Evolutionary conservation across 2,113 vertebrate genomes (phyloP), one percentile per base, ranked within the genome.

Genomic region (Tachysurus fulvidraco): DNA sequence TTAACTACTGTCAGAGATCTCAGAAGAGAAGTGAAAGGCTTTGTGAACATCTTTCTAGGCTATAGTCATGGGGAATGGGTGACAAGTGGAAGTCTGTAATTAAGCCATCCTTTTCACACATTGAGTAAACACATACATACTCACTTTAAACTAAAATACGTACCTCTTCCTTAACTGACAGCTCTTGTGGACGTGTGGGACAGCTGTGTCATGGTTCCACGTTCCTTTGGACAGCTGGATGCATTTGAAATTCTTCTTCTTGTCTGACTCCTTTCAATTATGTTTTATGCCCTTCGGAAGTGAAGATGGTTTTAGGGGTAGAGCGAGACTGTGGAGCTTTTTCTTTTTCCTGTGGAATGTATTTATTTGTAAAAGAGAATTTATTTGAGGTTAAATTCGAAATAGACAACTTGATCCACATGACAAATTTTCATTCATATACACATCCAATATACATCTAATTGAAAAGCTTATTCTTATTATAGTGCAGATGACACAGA

Each of bases 211-310:
- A 82, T 81, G 77, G 78, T 86, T 87, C 50, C 4, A 73, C 82
- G n/a, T 21, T 84, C 62, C 57, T 81, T 71, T 25, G 52, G 81
- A 84, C 85, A 60, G 64, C 82, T 74, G 21, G 80, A 85, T 78
- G 14, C 41, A 83, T 64, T 69, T 83, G 13, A 65, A 54, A 54
- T 57, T 36, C 64, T 55, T 81, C 64, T 81, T 54, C 64, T 55
- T 16, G 59, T 60, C 13, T 80, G 79, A 85, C 54, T 36, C 81
- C 85, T 93, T 90, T 84, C 44, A 86, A 87, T 86, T 88, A 89
- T 54, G 83, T 88, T 91, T 89, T 86, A 88, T 86, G 88, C 30
- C 71, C 36, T 90, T 88, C 41, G 60, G 87, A 91, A 90, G 85
- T 90, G 9, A 11, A 84, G 46, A 13, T 89, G 86, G 87, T 5